Base-by-base conservation (phyloP, 2,797 vertebrate genomes). In the Garrulus glandarius region DNA sequence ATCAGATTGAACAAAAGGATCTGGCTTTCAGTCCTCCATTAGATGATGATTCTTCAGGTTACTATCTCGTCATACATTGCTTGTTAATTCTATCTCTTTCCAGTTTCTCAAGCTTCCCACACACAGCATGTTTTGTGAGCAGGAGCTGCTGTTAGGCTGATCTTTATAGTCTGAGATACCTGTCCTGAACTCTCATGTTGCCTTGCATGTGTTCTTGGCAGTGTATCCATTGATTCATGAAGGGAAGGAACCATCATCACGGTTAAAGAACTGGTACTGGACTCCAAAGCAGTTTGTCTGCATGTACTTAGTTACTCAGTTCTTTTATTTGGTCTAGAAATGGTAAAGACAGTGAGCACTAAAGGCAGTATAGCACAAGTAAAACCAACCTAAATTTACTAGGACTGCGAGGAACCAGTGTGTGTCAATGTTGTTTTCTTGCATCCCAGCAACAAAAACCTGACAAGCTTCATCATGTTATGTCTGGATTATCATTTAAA, bases 11-110 rank as follows among this genome's bases (percentile, higher is more conserved):
- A 53, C 30, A 61, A 70, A 88, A 86, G 46, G 21, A 53, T 82
- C 21, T 75, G 34, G 37, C 18, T 76, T 78, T 75, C 49, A 71
- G 26, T n/a, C 29, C 13, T 67, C 20, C 46, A 5, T 1, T 69
- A 41, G 46, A 71, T 65, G 47, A 17, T 4, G 8, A 11, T 60
- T 50, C 32, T 68, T 84, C 41, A 75, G 30, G 30, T 46, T 65
- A 22, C 20, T 53, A 1, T 50, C 36, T 84, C 71, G 29, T 49
- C 27, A 56, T 74, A 41, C 0, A 0, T 3, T 67, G 56, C 53
- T 59, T 81, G 30, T 65, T 70, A 81, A 74, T 56, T 5, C 3
- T 46, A 10, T 71, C 20, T 91, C 27, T 39, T 67, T 60, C 32
- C 71, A 39, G 29, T 53, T 85, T 76, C 84, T 87, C n/a, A 57